phyloP scores from a whole-genome alignment of 2,888 invertebrate species.

The Rhagonycha lutea region DNA sequence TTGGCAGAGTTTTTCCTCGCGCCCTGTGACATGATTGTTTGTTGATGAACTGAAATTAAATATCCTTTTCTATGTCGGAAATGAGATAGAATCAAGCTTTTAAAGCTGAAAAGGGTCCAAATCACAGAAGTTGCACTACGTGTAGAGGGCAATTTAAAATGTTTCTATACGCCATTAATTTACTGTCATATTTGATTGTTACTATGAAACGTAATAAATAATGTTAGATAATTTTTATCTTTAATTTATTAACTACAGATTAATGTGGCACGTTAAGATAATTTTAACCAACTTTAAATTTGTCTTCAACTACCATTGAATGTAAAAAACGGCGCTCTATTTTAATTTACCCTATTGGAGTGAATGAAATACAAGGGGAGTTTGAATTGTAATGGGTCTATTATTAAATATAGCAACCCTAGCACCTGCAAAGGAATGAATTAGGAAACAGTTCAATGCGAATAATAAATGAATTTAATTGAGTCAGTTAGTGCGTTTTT shows the following conservation, averaged over 20 bases:
- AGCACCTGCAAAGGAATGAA: conserved; percentile 37
- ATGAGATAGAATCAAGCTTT: conserved; percentile 43
- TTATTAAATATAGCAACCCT: conserved; percentile 31
- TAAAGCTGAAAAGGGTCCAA: conserved; percentile 19
- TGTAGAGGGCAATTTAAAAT: conserved; percentile 1
- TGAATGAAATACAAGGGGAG: conserved; percentile 18
- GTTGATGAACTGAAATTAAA: conserved; percentile 53
- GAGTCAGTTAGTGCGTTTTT: conserved; percentile 20
- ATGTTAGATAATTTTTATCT: not conserved
- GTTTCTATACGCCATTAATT: not conserved
- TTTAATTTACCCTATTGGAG: conserved; percentile 12
- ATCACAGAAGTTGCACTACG: conserved; percentile 13
- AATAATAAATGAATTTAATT: conserved; percentile 27
- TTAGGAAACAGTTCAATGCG: conserved; percentile 41
- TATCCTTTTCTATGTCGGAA: conserved; percentile 53
- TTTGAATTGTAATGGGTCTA: conserved; percentile 27
- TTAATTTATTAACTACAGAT: not conserved
- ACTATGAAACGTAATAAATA: not conserved
- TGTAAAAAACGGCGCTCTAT: conserved; percentile 12
- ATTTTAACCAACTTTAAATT: not conserved
- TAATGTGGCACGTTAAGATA: not conserved
- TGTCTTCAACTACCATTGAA: not conserved
- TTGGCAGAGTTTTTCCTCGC: conserved; percentile 46
- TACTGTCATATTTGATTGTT: not conserved
- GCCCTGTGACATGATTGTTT: conserved; percentile 48